phyloP scores from a whole-genome alignment of 2,797 vertebrate genomes.

The Novumbra hubbsi region DNA sequence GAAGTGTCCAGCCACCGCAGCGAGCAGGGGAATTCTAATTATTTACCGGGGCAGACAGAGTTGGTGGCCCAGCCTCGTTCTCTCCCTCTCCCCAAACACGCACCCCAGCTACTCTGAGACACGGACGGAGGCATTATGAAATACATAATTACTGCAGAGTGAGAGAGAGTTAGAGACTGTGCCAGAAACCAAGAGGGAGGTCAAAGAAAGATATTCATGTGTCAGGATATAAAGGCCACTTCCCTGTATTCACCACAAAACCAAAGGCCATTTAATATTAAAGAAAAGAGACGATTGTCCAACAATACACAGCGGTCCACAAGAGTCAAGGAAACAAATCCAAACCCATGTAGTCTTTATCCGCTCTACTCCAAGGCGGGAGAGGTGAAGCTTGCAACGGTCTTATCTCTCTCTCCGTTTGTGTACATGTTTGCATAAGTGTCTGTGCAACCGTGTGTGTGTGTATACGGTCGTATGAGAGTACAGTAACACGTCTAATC shows the following conservation, averaged over 20 bases:
- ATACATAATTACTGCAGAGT: constrained; percentile 9
- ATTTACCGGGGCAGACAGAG: constrained; percentile 57
- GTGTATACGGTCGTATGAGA: constrained; percentile 24
- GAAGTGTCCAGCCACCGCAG: constrained; percentile 66
- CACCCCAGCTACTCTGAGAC: not conserved
- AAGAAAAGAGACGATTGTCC: not conserved
- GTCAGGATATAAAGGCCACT: not conserved
- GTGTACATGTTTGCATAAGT: constrained; percentile 10
- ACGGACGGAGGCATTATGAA: constrained; percentile 18
- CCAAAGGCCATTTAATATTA: not conserved
- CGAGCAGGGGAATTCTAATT: constrained; percentile 70
- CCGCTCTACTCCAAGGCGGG: constrained; percentile 51
- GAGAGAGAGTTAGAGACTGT: not conserved
- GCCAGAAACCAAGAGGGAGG: not conserved
- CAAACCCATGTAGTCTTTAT: constrained; percentile 47
- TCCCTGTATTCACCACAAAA: not conserved
- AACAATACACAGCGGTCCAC: not conserved
- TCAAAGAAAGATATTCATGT: constrained; percentile 18
- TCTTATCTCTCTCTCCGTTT: constrained; percentile 54
- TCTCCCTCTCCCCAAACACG: constrained; percentile 13
- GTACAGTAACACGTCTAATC: constrained; percentile 67
- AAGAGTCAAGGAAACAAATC: not conserved
- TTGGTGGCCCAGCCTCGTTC: constrained; percentile 27
- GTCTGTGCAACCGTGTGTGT: constrained; percentile 16
- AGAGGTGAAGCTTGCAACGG: constrained; percentile 52